phyloP scores from a whole-genome alignment of 2,888 invertebrate genomes.

The Caenorhabditis plicata region DNA sequence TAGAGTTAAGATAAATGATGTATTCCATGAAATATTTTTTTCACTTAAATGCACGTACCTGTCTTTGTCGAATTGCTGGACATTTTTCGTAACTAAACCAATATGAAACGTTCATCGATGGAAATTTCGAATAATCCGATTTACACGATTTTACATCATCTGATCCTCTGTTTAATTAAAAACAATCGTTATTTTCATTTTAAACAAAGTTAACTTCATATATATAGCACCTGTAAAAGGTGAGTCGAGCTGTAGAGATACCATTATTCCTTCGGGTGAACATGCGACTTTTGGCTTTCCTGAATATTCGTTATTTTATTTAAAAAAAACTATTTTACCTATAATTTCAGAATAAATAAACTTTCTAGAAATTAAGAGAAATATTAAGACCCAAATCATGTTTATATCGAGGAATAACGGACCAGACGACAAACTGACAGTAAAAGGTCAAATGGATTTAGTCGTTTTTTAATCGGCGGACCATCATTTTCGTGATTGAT shows the following conservation, averaged over 20 bases:
- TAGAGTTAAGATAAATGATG: too few relatives aligned
- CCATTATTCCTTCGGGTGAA: slow-evolving; percentile 21
- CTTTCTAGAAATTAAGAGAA: too few relatives aligned
- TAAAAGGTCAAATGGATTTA: too few relatives aligned
- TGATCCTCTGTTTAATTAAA: slow-evolving; percentile 5
- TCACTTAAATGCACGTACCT: slow-evolving; percentile 6
- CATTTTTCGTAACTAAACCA: slow-evolving; percentile 23
- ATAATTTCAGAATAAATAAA: too few relatives aligned
- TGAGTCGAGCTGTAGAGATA: slow-evolving; percentile 11
- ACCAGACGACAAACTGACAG: too few relatives aligned
- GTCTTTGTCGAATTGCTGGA: slow-evolving; percentile 23
- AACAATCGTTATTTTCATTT: background rate
- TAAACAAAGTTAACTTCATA: background rate
- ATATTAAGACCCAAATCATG: too few relatives aligned
- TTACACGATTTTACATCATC: slow-evolving; percentile 22
- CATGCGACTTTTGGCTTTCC: slow-evolving; percentile 27
- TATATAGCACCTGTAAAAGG: slow-evolving; percentile 31
- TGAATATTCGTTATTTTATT: too few relatives aligned
- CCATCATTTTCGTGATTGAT: too few relatives aligned
- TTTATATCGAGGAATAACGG: too few relatives aligned
- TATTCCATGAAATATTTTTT: background rate
- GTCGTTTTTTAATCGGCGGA: too few relatives aligned
- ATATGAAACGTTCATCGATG: slow-evolving; percentile 19
- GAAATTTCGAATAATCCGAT: slow-evolving; percentile 17
- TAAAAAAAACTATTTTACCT: too few relatives aligned